A percentile compares a stretch with the other conserved stretches of the same genome.
phyloP scores from a whole-genome alignment of 2,113 vertebrate species.

The Cettia cetti region DNA sequence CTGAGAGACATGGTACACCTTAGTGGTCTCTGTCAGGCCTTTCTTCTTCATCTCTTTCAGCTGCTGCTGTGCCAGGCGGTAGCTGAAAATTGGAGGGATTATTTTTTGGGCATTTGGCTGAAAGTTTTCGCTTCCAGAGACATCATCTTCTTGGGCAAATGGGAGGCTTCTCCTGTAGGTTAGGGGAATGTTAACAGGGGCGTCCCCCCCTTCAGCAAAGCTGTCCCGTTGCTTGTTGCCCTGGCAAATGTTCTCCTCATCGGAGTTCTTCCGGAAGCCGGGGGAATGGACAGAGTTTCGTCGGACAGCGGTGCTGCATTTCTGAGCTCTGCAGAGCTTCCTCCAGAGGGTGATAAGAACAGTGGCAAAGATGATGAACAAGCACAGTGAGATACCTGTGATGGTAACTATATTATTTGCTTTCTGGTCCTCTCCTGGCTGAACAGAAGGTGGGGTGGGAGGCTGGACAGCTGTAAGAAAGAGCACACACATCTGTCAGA shows the following conservation, averaged over 20 bases:
- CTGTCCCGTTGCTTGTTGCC: conserved; percentile 82
- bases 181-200: conserved; percentile 64
- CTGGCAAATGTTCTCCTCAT: conserved; percentile 89
- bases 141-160: conserved; percentile 63
- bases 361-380: conserved; percentile 87
- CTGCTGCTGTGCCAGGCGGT: conserved; percentile 94
- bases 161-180: conserved; percentile 71
- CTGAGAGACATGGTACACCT: conserved; percentile 93
- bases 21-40: conserved; percentile 89
- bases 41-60: conserved; percentile 97
- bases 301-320: conserved; percentile 75
- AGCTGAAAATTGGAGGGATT: conserved; percentile 91
- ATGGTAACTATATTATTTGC: conserved; percentile 86
- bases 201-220: conserved; percentile 77
- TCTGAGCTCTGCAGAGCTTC: conserved; percentile 81
- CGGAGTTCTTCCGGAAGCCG: conserved; percentile 84
- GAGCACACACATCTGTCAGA: background rate
- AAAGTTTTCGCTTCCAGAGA: conserved; percentile 73
- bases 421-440: conserved; percentile 60
- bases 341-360: conserved; percentile 89
- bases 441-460: conserved; percentile 40
- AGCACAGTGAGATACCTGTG: conserved; percentile 87
- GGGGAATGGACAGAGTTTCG: conserved; percentile 80
- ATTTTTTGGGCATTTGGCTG: conserved; percentile 87
- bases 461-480: conserved; percentile 50